A percentile compares a stretch with the other conserved stretches of the same genome.
Evolutionary conservation across 1,140 invertebrate species (phyloP).

Genomic region (Anastatus disparis): DNA sequence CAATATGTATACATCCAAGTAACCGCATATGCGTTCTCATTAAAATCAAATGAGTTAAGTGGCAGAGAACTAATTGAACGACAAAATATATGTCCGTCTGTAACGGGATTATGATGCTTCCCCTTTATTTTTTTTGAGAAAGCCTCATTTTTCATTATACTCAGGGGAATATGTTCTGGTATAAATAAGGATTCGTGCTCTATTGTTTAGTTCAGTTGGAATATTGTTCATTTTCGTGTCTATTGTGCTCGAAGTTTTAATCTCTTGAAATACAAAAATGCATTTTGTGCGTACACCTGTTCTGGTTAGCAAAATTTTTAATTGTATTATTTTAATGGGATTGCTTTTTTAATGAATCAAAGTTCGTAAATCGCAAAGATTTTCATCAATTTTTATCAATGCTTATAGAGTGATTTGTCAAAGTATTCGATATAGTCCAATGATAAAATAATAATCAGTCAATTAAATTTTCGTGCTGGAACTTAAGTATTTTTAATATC

Average conservation of each 20-base stretch:
- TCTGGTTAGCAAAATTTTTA: constrained; percentile 29
- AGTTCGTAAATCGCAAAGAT: no score
- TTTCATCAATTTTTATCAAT: no score
- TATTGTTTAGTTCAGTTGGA: constrained; percentile 12
- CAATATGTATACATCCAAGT: no score
- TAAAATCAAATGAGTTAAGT: constrained; percentile 5
- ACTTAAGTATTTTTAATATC: background rate
- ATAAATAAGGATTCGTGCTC: constrained; percentile 14
- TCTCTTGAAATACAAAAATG: constrained; percentile 26
- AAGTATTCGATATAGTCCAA: no score
- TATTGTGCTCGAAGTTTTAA: background rate
- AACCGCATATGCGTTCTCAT: no score
- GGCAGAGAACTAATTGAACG: constrained; percentile 20
- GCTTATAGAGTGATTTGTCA: no score
- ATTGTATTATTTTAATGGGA: background rate
- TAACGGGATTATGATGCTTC: background rate
- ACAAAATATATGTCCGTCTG: constrained; percentile 5
- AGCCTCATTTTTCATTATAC: background rate
- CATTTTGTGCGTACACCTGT: constrained; percentile 8
- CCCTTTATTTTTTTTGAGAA: no score
- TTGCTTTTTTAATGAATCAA: no score
- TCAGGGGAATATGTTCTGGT: background rate
- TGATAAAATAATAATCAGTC: no score
- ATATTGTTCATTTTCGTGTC: background rate
- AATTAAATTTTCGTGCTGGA: no score